These are phyloP conservation scores for Fregetta grallaria DNA, from an alignment of 2,113 vertebrate genomes.

Conservation along the genomic window DNA sequence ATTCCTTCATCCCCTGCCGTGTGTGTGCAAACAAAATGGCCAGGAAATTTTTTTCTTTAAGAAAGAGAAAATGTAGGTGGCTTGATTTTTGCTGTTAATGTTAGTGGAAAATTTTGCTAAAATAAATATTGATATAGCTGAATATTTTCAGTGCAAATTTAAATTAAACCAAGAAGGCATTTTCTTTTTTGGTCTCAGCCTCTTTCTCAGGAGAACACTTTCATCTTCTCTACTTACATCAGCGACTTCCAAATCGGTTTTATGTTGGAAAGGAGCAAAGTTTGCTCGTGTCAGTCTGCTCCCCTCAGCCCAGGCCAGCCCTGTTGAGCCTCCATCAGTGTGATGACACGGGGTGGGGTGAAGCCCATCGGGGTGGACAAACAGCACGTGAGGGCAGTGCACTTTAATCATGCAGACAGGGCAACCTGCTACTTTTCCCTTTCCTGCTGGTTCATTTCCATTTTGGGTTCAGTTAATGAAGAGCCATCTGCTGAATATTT, in stretches of 20 bases:
- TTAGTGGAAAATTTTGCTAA: neutral
- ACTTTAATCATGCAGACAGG: neutral
- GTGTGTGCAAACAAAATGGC: neutral
- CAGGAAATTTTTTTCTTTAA: neutral
- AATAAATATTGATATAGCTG: neutral
- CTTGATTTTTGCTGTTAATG: neutral
- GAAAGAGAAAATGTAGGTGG: neutral
- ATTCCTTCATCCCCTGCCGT: neutral
- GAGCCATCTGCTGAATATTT: slow-evolving; percentile 58
- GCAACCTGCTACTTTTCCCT: neutral
- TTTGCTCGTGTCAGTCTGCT: rapidly evolving
- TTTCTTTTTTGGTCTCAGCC: neutral
- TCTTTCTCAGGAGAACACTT: neutral
- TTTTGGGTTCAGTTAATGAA: neutral
- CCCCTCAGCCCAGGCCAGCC: neutral
- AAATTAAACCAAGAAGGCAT: neutral
- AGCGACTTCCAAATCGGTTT: neutral
- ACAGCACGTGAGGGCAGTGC: neutral
- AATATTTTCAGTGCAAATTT: neutral
- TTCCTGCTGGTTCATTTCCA: slow-evolving; percentile 33
- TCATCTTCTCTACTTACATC: neutral
- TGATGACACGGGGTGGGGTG: neutral
- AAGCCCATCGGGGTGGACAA: neutral
- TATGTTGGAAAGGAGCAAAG: neutral
- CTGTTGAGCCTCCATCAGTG: neutral